These are phyloP conservation scores for Tetragonula carbonaria DNA, from an alignment of 2,888 invertebrate genomes.

Conservation along the genomic window DNA sequence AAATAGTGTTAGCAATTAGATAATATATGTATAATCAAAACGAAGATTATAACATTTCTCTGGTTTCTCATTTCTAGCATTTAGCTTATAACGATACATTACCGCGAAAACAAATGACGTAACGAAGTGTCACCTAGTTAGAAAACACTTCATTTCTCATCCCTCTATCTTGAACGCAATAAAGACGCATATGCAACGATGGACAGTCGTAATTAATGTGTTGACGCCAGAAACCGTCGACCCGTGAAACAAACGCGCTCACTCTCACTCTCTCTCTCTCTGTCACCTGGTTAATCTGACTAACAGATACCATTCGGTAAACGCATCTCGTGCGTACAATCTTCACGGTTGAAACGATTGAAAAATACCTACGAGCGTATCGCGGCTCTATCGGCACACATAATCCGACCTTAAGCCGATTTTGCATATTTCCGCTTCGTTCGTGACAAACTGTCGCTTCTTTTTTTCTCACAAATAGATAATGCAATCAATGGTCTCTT, in stretches of 20 bases:
- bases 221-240: conserved; percentile 27
- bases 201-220: conserved; percentile 37
- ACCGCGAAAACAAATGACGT: not conserved
- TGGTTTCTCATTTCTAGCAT: not conserved
- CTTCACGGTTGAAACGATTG: conserved; percentile 34
- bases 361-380: conserved; percentile 30
- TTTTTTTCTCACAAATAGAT: not conserved
- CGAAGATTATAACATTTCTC: not conserved
- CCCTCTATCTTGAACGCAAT: not conserved
- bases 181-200: not conserved
- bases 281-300: conserved; percentile 66
- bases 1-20: too few relatives aligned
- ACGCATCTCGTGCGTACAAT: conserved; percentile 39
- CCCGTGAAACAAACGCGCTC: conserved; percentile 34
- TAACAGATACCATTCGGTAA: conserved; percentile 52
- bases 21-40: too few relatives aligned
- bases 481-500: too few relatives aligned
- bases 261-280: not conserved
- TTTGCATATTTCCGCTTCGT: not conserved
- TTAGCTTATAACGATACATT: not conserved
- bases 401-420: conserved; percentile 27
- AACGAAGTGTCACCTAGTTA: not conserved
- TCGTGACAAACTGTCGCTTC: not conserved
- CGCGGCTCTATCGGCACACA: conserved; percentile 33
- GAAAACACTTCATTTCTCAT: conserved; percentile 22